Evolutionary conservation across 2,113 vertebrate species (phyloP).

Genomic region (Pithys albifrons): DNA sequence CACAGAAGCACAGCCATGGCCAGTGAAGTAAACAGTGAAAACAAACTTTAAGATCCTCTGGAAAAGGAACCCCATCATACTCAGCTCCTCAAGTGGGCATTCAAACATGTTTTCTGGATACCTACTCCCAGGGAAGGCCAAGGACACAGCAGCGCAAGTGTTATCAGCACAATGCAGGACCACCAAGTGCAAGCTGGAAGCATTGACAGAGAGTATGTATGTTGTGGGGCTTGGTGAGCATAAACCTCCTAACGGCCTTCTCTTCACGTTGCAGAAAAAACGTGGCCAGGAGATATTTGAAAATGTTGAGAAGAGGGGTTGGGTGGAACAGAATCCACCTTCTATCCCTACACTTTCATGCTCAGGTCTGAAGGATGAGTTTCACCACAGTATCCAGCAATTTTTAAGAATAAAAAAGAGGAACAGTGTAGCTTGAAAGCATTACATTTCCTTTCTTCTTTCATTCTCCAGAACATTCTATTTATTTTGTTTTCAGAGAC

Average conservation of each 20-base stretch:
- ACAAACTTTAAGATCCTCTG: not conserved
- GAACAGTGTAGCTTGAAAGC: conserved; percentile 4
- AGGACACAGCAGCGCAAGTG: not conserved
- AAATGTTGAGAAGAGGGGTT: not conserved
- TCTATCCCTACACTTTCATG: not conserved
- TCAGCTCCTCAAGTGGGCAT: not conserved
- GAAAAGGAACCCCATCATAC: not conserved
- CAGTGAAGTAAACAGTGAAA: not conserved
- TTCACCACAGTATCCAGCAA: not conserved
- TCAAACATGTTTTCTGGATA: not conserved
- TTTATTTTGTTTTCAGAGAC: conserved; percentile 29
- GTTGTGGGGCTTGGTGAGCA: fast-evolving
- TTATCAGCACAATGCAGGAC: not conserved
- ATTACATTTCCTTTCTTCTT: not conserved
- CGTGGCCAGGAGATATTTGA: fast-evolving
- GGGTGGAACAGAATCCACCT: not conserved
- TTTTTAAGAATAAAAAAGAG: not conserved
- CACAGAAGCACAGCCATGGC: not conserved
- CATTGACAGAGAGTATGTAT: fast-evolving
- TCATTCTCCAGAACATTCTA: not conserved
- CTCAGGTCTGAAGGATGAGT: not conserved
- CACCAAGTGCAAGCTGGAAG: not conserved
- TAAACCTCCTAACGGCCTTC: not conserved
- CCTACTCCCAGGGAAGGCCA: not conserved
- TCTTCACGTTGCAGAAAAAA: not conserved